phyloP scores from a whole-genome alignment of 2,888 invertebrate species.

The Hyposoter dolosus region DNA sequence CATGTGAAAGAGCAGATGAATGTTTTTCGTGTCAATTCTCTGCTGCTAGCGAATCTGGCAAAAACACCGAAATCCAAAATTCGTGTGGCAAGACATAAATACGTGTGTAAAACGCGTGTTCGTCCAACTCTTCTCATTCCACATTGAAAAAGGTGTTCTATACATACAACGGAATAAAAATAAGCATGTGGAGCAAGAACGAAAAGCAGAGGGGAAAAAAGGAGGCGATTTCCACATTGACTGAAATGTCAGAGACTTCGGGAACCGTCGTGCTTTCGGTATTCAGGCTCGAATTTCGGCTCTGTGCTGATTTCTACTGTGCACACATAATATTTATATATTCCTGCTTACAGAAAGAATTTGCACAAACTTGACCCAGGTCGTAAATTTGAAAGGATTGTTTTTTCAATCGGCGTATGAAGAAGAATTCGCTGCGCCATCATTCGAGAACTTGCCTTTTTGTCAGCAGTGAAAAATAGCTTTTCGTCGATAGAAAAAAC shows the following conservation, averaged over 20 bases:
- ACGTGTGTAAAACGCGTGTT: constrained; percentile 44
- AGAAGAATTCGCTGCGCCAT: constrained; percentile 8
- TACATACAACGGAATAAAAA: background rate
- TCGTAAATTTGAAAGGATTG: background rate
- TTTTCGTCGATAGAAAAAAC: background rate
- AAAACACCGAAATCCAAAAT: constrained; percentile 39
- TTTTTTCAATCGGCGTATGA: background rate
- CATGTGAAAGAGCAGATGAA: constrained; percentile 20
- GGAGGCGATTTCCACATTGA: constrained; percentile 45
- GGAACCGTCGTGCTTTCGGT: constrained; percentile 29
- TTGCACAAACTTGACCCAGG: constrained; percentile 15
- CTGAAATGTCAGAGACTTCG: constrained; percentile 42
- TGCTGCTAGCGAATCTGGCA: constrained; percentile 21
- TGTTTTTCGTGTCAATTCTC: constrained; percentile 22
- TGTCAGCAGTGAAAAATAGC: background rate
- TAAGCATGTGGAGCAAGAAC: constrained; percentile 23
- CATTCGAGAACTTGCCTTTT: background rate
- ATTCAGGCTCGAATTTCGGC: constrained; percentile 50
- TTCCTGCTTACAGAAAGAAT: constrained; percentile 11
- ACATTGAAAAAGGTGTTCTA: constrained; percentile 31
- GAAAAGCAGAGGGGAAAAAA: constrained; percentile 1
- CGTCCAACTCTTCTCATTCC: constrained; percentile 10
- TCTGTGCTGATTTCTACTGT: background rate
- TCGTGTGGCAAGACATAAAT: constrained; percentile 33
- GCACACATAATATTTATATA: background rate